A percentile compares a stretch with the other conserved stretches of the same genome.
phyloP scores from a whole-genome alignment of 1,140 invertebrate genomes.

The Probaryconus sp. region DNA sequence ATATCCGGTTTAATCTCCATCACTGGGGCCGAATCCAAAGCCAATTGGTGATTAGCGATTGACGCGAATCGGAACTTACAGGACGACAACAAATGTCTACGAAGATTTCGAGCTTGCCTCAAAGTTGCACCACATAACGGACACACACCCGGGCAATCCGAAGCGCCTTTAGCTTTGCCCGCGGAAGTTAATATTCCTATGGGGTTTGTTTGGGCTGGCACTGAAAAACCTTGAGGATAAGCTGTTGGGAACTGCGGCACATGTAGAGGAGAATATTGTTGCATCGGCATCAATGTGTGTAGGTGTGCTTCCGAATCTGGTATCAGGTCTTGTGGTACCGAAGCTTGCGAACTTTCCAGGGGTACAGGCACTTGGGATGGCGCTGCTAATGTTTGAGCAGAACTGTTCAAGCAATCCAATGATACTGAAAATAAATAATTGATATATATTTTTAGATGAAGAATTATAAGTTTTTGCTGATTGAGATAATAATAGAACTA shows the following conservation, averaged over 20 bases:
- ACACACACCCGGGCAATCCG: conserved; percentile 82
- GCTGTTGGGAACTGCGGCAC: conserved; percentile 73
- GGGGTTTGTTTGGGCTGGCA: conserved; percentile 28
- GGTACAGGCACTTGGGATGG: conserved; percentile 52
- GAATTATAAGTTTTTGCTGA: no score
- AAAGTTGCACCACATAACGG: conserved; percentile 81
- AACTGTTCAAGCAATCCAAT: conserved; percentile 21
- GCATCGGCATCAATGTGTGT: conserved; percentile 74
- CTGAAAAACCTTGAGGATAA: conserved; percentile 56
- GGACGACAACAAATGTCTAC: conserved; percentile 79
- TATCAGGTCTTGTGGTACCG: conserved; percentile 38
- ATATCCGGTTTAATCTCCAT: conserved; percentile 74
- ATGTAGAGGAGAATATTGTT: conserved; percentile 74
- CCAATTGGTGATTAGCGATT: conserved; percentile 63
- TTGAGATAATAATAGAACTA: no score
- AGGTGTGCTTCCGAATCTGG: conserved; percentile 70
- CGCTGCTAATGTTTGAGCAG: conserved; percentile 34
- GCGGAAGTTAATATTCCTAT: conserved; percentile 31
- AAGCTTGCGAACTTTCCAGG: conserved; percentile 32
- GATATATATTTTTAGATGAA: no score
- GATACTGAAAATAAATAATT: conserved; percentile 35
- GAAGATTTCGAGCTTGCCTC: conserved; percentile 80
- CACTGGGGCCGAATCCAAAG: conserved; percentile 63
- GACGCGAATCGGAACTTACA: conserved; percentile 75
- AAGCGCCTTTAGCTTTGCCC: conserved; percentile 79